A percentile compares a stretch with the other conserved stretches of the same genome.
phyloP scores from a whole-genome alignment of 1,140 invertebrate genomes.

The Aporrectodea caliginosa region DNA sequence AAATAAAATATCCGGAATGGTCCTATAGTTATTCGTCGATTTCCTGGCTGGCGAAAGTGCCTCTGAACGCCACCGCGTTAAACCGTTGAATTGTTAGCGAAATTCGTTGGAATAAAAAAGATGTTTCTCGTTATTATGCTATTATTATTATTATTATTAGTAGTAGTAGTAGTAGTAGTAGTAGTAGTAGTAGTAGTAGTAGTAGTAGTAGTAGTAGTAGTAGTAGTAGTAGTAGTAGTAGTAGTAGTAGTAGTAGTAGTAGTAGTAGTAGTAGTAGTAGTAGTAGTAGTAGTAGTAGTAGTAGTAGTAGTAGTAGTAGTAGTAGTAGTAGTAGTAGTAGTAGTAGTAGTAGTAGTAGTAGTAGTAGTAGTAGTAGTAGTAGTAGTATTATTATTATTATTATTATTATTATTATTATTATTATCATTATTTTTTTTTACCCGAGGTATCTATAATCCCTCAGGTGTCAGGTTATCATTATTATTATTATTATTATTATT shows the following conservation, averaged over 20 bases:
- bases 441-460: too few species aligned
- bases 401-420: neutral
- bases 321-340: conserved; percentile 2
- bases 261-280: conserved; percentile 2
- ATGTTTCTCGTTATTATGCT: too few species aligned
- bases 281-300: neutral
- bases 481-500: too few species aligned
- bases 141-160: too few species aligned
- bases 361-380: neutral
- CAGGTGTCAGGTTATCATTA: too few species aligned
- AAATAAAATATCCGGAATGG: too few species aligned
- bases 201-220: conserved; percentile 2
- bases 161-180: conserved; percentile 3
- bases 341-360: neutral
- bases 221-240: conserved; percentile 3
- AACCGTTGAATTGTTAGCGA: too few species aligned
- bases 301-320: neutral
- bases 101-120: too few species aligned
- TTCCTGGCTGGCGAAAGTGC: too few species aligned
- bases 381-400: neutral
- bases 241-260: conserved; percentile 2
- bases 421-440: neutral
- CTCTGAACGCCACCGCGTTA: too few species aligned
- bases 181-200: conserved; percentile 2
- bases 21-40: too few species aligned